Evolutionary conservation across 2,888 invertebrate species (phyloP), one percentile per base, ranked within the genome.

Genomic region (Prosopocoilus inquinatus): DNA sequence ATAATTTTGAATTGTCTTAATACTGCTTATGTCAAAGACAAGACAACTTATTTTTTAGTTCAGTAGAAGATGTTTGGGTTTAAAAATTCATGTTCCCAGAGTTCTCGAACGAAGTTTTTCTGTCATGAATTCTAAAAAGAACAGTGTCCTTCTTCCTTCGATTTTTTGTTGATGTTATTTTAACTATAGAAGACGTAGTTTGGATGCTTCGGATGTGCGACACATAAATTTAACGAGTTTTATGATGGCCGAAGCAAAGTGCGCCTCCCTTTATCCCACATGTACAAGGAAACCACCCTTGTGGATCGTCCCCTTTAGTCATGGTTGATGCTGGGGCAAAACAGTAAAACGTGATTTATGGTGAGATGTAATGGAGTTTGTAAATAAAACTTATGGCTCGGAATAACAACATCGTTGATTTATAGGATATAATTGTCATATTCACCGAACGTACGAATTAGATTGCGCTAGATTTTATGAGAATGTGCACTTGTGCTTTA

Each of bases 361-460:
- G 43, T 43, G n/a, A 20, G 33, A 36, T 36, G 49, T 55, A 59
- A 57, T 57, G 55, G 59, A 52, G 53, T 55, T 56, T 53, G 55
- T 53, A 55, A 55, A 56, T 59, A 59, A 53, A 59, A 47, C 49
- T 45, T 56, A 59, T 46, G 56, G 47, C 12, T 45, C 47, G 55
- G 55, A 55, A 55, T 58, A 55, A 56, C 52, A 55, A 58, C 58
- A 50, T 47, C 50, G 49, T 57, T 57, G 57, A 57, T 57, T 57
- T 57, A 57, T 47, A 47, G 47, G 28, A 34, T 39, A 41, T 46
- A 41, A 47, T 33, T 33, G 53, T 41, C 47, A 47, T 15, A 9
- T 41, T 28, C 20, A 41, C 15, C 13, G 16, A 41, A 41, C 15
- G 46, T 45, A 45, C 52, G 45, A 39, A 52, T 47, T 13, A 4